Percentiles rank a stretch among this genome's conserved stretches.
Conservation (phyloP, 2,888 invertebrate species). For the Toxonevra muliebris region DNA sequence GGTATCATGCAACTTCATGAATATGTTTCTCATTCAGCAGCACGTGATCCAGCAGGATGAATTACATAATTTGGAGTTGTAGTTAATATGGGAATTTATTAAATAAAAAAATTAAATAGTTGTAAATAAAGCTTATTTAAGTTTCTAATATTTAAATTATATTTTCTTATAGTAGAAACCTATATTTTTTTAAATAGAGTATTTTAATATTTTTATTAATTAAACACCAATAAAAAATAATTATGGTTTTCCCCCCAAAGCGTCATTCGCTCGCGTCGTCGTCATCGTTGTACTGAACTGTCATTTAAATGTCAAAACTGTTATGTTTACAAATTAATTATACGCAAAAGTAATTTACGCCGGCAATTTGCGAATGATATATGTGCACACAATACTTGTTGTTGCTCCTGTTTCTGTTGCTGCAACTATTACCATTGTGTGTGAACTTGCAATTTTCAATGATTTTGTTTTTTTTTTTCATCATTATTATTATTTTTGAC, state of each 20-base stretch:
- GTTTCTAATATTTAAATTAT: no score
- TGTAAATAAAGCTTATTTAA: no score
- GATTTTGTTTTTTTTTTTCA: no score
- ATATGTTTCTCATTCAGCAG: background rate
- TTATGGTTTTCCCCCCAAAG: background rate
- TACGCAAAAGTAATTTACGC: conserved; percentile 16
- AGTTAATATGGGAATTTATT: background rate
- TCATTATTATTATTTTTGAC: background rate
- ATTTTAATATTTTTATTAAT: no score
- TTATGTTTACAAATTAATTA: conserved; percentile 24
- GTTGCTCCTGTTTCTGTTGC: conserved; percentile 7
- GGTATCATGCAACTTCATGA: no score
- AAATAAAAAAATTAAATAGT: no score
- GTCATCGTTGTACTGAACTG: conserved; percentile 12
- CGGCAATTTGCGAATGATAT: conserved; percentile 10
- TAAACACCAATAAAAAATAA: no score
- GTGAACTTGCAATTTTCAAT: conserved; percentile 4
- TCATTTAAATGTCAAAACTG: conserved; percentile 28
- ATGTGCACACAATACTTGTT: conserved; percentile 11
- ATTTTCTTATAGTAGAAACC: no score
- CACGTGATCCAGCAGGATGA: background rate
- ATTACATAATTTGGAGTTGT: background rate
- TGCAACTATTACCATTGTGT: conserved; percentile 10
- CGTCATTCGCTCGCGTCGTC: background rate
- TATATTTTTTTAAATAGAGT: no score